phyloP scores from a whole-genome alignment of 2,797 vertebrate species.

The Coluber constrictor region DNA sequence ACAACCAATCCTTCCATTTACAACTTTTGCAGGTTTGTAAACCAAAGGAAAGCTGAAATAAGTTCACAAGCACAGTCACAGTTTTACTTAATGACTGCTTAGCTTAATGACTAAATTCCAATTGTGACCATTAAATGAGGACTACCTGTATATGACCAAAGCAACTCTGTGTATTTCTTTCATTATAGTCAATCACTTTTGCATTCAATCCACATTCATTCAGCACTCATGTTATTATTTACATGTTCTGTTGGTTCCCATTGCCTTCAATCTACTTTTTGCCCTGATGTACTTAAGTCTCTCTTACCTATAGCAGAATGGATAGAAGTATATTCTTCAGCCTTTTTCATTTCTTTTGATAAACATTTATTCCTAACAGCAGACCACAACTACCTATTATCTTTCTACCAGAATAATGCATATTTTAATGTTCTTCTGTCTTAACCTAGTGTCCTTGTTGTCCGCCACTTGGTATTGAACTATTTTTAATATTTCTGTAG shows the following conservation, averaged over 20 bases:
- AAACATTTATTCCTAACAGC: not conserved
- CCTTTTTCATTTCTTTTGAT: not conserved
- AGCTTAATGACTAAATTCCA: not conserved
- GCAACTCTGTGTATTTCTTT: not conserved
- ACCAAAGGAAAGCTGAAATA: not conserved
- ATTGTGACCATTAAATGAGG: not conserved
- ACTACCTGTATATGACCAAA: not conserved
- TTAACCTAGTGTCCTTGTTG: not conserved
- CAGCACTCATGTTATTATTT: not conserved
- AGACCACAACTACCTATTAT: not conserved
- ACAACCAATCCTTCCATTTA: not conserved
- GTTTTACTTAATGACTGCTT: not conserved
- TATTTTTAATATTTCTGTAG: not conserved
- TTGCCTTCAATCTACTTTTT: not conserved
- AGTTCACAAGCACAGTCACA: not conserved
- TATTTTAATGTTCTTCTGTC: not conserved
- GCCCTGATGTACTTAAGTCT: not conserved
- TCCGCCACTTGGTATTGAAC: not conserved
- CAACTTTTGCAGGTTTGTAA: not conserved
- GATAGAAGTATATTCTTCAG: not conserved
- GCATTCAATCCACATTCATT: not conserved
- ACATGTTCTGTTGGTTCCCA: not conserved
- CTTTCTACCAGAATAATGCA: not conserved
- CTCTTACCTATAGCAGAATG: not conserved
- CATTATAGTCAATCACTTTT: not conserved